Conservation (phyloP, 2,888 invertebrate species). For the Lacanobia wlatinum region DNA sequence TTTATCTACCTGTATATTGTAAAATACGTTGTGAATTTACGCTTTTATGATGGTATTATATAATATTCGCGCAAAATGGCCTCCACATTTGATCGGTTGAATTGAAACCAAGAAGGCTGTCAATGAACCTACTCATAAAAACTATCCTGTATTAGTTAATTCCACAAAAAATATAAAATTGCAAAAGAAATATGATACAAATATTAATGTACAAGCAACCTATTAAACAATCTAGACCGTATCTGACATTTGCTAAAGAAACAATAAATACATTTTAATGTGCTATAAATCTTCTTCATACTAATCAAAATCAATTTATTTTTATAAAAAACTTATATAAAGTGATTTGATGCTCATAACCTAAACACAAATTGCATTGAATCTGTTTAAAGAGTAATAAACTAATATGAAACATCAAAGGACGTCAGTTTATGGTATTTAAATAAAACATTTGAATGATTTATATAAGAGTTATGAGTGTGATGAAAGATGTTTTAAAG, state of each 20-base stretch:
- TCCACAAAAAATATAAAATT: background rate
- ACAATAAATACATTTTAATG: conserved; percentile 5
- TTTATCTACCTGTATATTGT: too few species aligned
- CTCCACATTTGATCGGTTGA: too few species aligned
- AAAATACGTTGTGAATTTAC: too few species aligned
- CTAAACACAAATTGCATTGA: conserved; percentile 31
- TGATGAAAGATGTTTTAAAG: conserved; percentile 13
- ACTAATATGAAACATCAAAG: conserved; percentile 35
- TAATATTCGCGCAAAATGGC: too few species aligned
- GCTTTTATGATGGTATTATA: too few species aligned
- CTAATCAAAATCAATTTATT: conserved; percentile 39
- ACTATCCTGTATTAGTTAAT: too few species aligned
- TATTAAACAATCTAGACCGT: background rate
- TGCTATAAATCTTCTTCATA: conserved; percentile 8
- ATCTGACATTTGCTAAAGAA: conserved; percentile 11
- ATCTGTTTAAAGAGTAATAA: conserved; percentile 21
- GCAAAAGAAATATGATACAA: background rate
- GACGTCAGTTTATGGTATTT: conserved; percentile 18
- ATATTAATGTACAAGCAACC: background rate
- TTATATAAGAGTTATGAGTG: conserved; percentile 10
- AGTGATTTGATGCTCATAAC: conserved; percentile 16
- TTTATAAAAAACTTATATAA: background rate
- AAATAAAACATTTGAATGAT: conserved; percentile 15
- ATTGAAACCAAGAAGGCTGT: too few species aligned
- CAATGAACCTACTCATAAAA: too few species aligned